These are phyloP conservation scores for Neomorphus geoffroyi DNA, from an alignment of 2,797 vertebrate species.

Conservation along the genomic window DNA sequence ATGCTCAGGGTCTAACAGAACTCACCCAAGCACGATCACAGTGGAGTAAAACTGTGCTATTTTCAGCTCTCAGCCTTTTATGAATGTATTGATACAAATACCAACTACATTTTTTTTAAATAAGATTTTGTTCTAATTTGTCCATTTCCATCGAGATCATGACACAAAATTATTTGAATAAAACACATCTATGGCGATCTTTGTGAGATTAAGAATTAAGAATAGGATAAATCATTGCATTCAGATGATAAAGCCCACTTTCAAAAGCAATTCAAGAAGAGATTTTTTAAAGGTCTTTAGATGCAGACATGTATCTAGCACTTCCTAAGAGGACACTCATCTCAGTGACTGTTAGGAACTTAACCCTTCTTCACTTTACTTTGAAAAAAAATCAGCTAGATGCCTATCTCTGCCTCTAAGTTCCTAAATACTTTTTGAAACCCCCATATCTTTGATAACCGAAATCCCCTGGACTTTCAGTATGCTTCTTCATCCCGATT, in stretches of 20 bases:
- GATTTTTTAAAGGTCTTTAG: constrained; percentile 4
- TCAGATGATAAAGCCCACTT: not conserved
- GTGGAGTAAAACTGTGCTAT: not conserved
- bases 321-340: constrained; percentile 25
- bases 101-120: not conserved
- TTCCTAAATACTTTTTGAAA: constrained; percentile 6
- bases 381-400: constrained; percentile 5
- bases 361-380: constrained; percentile 37
- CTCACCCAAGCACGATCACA: not conserved
- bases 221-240: not conserved
- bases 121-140: not conserved
- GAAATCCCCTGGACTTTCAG: constrained; percentile 28
- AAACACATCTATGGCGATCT: not conserved
- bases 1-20: not conserved
- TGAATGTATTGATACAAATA: not conserved
- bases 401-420: not conserved
- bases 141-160: not conserved
- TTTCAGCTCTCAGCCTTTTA: not conserved
- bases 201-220: constrained; percentile 16
- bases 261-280: constrained; percentile 12
- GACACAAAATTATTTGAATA: not conserved
- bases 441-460: constrained; percentile 32
- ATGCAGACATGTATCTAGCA: constrained; percentile 21
- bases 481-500: constrained; percentile 31
- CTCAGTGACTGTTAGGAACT: constrained; percentile 29